A percentile compares a stretch with the other conserved stretches of the same genome.
phyloP scores from a whole-genome alignment of 1,140 invertebrate genomes.

The Schlechtendalia chinensis region DNA sequence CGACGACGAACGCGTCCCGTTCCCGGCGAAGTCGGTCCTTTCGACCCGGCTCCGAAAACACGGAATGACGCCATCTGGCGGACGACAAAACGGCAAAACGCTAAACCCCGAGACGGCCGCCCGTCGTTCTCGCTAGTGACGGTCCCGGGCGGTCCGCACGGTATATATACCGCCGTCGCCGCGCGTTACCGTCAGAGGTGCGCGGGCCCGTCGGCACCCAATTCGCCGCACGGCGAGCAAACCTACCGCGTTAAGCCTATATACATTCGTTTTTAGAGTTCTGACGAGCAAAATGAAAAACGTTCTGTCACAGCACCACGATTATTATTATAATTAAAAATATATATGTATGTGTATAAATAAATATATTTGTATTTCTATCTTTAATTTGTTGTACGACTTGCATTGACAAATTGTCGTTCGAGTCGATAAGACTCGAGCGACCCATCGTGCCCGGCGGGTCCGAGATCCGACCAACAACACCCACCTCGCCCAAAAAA shows the following conservation, averaged over 20 bases:
- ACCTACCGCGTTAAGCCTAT: background rate
- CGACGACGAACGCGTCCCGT: too few relatives aligned
- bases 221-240: constrained; percentile 1
- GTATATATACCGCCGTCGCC: background rate
- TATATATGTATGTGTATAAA: too few relatives aligned
- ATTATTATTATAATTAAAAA: too few relatives aligned
- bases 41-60: too few relatives aligned
- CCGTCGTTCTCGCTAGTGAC: background rate
- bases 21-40: too few relatives aligned
- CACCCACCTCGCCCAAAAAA: background rate
- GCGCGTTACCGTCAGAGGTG: background rate
- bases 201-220: background rate
- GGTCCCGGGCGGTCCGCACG: accelerated
- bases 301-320: too few relatives aligned
- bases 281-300: background rate
- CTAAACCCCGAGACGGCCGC: background rate
- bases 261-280: background rate
- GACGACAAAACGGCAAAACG: background rate
- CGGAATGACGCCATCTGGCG: background rate
- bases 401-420: background rate
- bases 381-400: background rate
- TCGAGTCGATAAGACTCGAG: background rate
- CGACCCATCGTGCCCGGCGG: background rate
- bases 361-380: too few relatives aligned
- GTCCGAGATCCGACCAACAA: too few relatives aligned